Evolutionary conservation across 2,888 invertebrate species (phyloP), one percentile per base, ranked within the genome.

Genomic region (Trissonchulus latispiculum): DNA sequence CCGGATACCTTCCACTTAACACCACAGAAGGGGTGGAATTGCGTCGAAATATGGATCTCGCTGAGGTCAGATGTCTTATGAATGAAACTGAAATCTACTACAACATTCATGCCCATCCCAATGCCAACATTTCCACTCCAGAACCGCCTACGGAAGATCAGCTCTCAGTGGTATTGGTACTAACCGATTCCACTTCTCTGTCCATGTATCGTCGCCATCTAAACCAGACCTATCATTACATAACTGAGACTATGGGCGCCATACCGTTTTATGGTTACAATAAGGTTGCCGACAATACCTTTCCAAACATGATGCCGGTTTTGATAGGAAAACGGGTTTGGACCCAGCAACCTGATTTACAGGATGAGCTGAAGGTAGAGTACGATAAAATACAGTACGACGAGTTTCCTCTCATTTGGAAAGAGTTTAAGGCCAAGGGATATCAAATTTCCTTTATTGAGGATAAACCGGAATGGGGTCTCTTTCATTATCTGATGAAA

Each of bases 261-360:
- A 36, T 68, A 15, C 36, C 36, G 3, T 68, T 68, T 68, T 36
- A n/a, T 8, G 69, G 69, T 3, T 68, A 35, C 36, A 68, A 32
- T n/a, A 68, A 68, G 36, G 69, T 61, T 15, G 71, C 71, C 31
- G 73, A 73, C 33, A 73, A 73, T 32, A 31, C 70, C 2, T 73
- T 73, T 71, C 73, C 73, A 1, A 73, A 73, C 35, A n/a, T 71
- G 37, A 73, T 73, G 35, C 71, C 73, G 3, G 59, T 35, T 15
- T 33, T 73, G 28, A 37, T 61, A 32, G 73, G 73, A 1, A 70
- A 68, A 33, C 69, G 69, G n/a, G 33, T 68, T 23, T 68, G 36
- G 36, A 36, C 2, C n/a, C 35, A 32, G 28, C 3, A 36, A n/a
- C 3, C 29, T 3, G 69, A n/a, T 32, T 36, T 68, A 36, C 29